Evolutionary conservation across 2,888 invertebrate species (phyloP), one percentile per base, ranked within the genome.

Genomic region (Allygus modestus): DNA sequence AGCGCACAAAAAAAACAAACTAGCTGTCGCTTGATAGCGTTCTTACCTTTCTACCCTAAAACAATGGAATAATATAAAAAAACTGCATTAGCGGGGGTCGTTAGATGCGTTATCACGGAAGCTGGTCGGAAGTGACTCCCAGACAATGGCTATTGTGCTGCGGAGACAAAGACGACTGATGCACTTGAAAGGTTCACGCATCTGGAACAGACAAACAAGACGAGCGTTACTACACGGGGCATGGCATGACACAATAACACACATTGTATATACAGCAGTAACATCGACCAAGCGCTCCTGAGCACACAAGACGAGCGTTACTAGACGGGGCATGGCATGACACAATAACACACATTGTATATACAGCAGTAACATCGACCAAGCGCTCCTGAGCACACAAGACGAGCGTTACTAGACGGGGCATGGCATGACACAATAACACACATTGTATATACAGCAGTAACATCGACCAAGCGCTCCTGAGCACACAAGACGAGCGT

Each of bases 111-210:
- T 73, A 73, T 73, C 73, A 15, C 73, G 41, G 73, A 73, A 73
- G 37, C 37, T n/a, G 54, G 77, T 77, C 5, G 77, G 77, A 77
- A 77, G 77, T 54, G 77, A 77, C 77, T 77, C 46, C 51, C 54
- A 77, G 77, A 77, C 77, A 77, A 77, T 43, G 33, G 77, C 51
- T 77, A 77, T 77, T 77, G 77, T 77, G n/a, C 17, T 46, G 41
- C 28, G 2, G 54, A 28, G 77, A 77, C 77, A 77, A 43, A 26
- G 77, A 51, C 23, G 77, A 26, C 51, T 37, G 43, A 28, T 51
- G 77, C 33, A 26, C 51, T 77, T 77, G 46, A 51, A 37, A 43
- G 51, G 28, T 31, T n/a, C 77, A 31, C 54, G 77, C 51, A 77
- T 46, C 77, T 77, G 77, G 15, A 77, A 77, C 77, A 73, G n/a